Percentiles rank a stretch among this genome's conserved stretches.
phyloP scores from a whole-genome alignment of 2,797 vertebrate genomes.

The Lophius americanus region DNA sequence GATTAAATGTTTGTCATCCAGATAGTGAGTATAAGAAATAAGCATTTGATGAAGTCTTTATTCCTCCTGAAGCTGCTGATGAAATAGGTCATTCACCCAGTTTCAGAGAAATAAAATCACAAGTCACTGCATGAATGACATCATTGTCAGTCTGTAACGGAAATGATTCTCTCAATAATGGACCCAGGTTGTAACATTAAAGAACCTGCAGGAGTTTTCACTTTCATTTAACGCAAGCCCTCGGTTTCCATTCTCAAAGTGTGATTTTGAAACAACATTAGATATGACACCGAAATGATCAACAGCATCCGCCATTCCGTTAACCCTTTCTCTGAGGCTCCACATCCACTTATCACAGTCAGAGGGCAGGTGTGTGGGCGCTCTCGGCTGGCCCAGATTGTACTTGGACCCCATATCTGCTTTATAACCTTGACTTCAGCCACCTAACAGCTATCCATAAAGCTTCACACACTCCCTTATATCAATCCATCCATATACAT shows the following conservation, averaged over 20 bases:
- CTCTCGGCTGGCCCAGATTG: slow-evolving; percentile 77
- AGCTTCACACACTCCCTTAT: slow-evolving; percentile 43
- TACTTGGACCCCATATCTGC: slow-evolving; percentile 75
- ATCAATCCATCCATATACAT: slow-evolving; percentile 71
- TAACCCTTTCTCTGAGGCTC: slow-evolving; percentile 45
- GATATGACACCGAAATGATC: slow-evolving; percentile 7
- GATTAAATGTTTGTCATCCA: neutral
- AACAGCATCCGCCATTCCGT: slow-evolving; percentile 11
- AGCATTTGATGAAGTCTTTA: slow-evolving; percentile 19
- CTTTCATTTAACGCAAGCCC: slow-evolving; percentile 17
- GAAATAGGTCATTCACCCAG: slow-evolving; percentile 7
- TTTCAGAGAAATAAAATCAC: slow-evolving; percentile 2
- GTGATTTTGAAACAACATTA: neutral
- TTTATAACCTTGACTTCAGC: slow-evolving; percentile 47
- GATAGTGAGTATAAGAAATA: slow-evolving; percentile 8
- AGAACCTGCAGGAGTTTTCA: neutral
- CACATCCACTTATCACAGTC: slow-evolving; percentile 63
- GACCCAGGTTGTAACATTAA: slow-evolving; percentile 16
- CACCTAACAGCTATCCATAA: slow-evolving; percentile 59
- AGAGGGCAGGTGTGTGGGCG: slow-evolving; percentile 68
- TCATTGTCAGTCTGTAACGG: slow-evolving; percentile 22
- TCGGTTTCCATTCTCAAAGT: slow-evolving; percentile 15
- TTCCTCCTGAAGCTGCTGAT: slow-evolving; percentile 16
- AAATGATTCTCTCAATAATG: slow-evolving; percentile 14
- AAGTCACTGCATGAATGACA: slow-evolving; percentile 5